Percentiles rank a stretch among this genome's conserved stretches.
Evolutionary conservation across 1,140 invertebrate genomes (phyloP).

Genomic region (Daktulosphaira vitifoliae): DNA sequence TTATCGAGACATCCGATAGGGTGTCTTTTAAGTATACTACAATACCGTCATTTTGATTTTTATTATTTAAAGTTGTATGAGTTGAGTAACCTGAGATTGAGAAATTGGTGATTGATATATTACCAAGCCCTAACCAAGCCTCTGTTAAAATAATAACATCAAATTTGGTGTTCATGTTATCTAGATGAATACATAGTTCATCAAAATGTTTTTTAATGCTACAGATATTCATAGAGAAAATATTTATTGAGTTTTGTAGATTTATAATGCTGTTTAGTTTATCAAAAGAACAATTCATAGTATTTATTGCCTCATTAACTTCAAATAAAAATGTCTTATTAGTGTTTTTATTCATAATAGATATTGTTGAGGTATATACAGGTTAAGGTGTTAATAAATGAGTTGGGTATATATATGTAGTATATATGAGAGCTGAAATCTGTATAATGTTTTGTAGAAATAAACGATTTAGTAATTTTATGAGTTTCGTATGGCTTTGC

Average conservation of each 20-base stretch:
- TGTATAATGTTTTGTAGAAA: too few species aligned
- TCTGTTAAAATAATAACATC: not conserved
- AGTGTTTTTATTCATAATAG: too few species aligned
- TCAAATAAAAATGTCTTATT: too few species aligned
- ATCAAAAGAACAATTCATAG: not conserved
- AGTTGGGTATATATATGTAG: too few species aligned
- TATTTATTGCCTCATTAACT: not conserved
- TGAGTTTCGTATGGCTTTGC: not conserved
- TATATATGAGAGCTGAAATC: too few species aligned
- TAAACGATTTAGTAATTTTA: not conserved
- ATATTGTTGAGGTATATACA: too few species aligned
- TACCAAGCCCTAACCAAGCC: not conserved
- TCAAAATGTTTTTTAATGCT: constrained; percentile 9
- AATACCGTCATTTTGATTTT: not conserved
- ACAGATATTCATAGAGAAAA: not conserved
- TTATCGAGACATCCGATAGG: not conserved
- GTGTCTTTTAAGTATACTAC: not conserved
- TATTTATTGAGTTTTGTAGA: not conserved
- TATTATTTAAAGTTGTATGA: not conserved
- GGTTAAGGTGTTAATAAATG: too few species aligned
- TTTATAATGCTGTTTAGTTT: not conserved
- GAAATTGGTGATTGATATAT: not conserved
- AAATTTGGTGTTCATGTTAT: not conserved
- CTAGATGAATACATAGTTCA: not conserved
- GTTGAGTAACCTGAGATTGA: not conserved